Percentiles rank a stretch among this genome's conserved stretches.
Conservation (phyloP, 37 sponge, comb jelly and placozoan species). For the Crambe crambe region DNA sequence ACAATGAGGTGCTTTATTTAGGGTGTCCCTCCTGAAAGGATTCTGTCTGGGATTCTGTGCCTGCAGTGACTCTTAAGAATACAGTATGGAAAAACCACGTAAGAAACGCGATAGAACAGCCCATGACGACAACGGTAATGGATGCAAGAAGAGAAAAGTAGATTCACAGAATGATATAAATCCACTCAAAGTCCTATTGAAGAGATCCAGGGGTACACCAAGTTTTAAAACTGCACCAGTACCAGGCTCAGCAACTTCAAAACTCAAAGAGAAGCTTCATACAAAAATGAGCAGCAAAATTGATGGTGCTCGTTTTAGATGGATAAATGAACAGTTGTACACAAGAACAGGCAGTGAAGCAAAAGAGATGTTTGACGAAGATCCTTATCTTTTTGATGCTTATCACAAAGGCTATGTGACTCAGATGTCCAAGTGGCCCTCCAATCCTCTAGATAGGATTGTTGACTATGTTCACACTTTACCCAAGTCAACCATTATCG, state of each 20-base stretch:
- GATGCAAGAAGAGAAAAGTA: neutral
- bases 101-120: neutral
- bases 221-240: neutral
- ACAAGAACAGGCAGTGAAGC: conserved; percentile 70
- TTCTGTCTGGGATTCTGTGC: too few species aligned
- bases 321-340: conserved; percentile 96
- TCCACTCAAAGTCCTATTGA: neutral
- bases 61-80: neutral
- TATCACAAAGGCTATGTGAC: conserved; percentile 88
- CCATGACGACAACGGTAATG: neutral
- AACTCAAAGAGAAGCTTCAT: conserved; percentile 9
- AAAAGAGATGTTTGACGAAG: conserved; percentile 66
- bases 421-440: conserved; percentile 91
- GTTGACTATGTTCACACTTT: conserved; percentile 60
- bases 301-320: conserved; percentile 85
- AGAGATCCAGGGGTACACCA: neutral
- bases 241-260: neutral
- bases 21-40: too few species aligned
- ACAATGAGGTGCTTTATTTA: too few species aligned
- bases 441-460: conserved; percentile 89
- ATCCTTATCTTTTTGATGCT: conserved; percentile 77
- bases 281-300: conserved; percentile 48
- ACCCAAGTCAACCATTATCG: conserved; percentile 55
- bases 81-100: neutral
- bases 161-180: neutral